Base-by-base conservation (phyloP, 1,140 invertebrate genomes). In the Anoplolepis gracilipes region DNA sequence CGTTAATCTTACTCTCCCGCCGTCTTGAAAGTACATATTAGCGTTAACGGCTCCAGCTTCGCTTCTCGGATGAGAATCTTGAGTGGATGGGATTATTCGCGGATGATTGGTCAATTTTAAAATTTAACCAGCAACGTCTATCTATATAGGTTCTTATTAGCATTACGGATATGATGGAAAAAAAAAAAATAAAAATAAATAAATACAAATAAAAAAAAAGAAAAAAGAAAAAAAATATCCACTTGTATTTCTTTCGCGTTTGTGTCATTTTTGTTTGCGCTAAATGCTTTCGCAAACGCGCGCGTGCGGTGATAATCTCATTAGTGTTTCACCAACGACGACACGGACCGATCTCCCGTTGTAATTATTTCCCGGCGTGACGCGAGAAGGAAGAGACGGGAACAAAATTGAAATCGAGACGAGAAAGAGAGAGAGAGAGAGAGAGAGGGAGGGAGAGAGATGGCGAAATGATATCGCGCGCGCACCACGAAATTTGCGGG, bases 401-500 rank as follows among this genome's bases (percentile, higher is more conserved):
- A 78, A 88, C 84, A 88, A 92, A 93, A 92, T 93, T 93, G 92
- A 93, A 93, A 93, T 93, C 87, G 92, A 91, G 90, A 91, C 90
- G 90, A 92, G 87, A 76, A 39, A 70, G 64, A 28, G 55, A 85
- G 33, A 67, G 28, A n/a, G 33, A 28, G 49, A 30, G 33, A 57
- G 59, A 39, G n/a, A 53, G 59, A 10, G 42, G 33, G 22, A 59
- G 73, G 39, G 16, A 59, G 86, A 70, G 85, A 88, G 36, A 85
- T 25, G 55, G 76, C 72, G 42, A 61, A 87, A 73, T 65, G 65
- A 89, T 89, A 73, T 84, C 79, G 69, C 42, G 39, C 61, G 33
- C 61, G 62, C 70, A 78, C 69, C 88, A 87, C 90, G 91, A 91
- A 93, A 92, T 92, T 92, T 89, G 88, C 90, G 91, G 91, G 88